Evolutionary conservation across 2,113 vertebrate genomes (phyloP).

Genomic region (Microcebus tavaratra): DNA sequence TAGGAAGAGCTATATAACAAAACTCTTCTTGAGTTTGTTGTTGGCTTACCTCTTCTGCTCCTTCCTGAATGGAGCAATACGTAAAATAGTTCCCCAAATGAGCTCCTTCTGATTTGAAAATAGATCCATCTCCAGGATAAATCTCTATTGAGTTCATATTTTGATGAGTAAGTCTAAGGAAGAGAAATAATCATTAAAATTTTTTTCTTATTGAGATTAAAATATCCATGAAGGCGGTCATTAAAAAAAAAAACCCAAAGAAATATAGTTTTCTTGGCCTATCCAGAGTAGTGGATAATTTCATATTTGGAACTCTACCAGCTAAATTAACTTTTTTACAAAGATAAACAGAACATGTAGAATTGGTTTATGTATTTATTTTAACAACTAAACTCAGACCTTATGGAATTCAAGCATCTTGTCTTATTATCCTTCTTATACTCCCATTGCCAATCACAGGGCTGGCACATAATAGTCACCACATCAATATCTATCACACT

Average conservation of each 20-base stretch:
- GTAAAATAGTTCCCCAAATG: conserved; percentile 89
- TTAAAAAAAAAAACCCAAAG: not conserved
- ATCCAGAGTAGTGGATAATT: not conserved
- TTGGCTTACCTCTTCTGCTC: conserved; percentile 80
- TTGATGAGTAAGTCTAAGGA: conserved; percentile 84
- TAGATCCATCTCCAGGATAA: conserved; percentile 92
- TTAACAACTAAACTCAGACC: not conserved
- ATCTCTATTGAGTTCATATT: conserved; percentile 86
- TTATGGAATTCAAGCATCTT: conserved; percentile 11
- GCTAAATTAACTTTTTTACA: not conserved
- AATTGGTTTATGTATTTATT: not conserved
- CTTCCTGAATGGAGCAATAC: conserved; percentile 80
- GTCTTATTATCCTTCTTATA: not conserved
- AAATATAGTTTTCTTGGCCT: not conserved
- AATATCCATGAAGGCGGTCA: not conserved
- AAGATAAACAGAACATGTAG: not conserved
- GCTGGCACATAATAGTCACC: not conserved
- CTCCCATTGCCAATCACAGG: not conserved
- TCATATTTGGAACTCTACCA: not conserved
- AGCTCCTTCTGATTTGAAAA: conserved; percentile 90
- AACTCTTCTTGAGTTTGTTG: not conserved
- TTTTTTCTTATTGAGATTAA: conserved; percentile 42
- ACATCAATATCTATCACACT: not conserved
- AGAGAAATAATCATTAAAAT: conserved; percentile 34
- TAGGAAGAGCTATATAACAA: not conserved